These are phyloP conservation scores for Lasioglossum oenotherae DNA, from an alignment of 2,888 invertebrate species.

Conservation along the genomic window DNA sequence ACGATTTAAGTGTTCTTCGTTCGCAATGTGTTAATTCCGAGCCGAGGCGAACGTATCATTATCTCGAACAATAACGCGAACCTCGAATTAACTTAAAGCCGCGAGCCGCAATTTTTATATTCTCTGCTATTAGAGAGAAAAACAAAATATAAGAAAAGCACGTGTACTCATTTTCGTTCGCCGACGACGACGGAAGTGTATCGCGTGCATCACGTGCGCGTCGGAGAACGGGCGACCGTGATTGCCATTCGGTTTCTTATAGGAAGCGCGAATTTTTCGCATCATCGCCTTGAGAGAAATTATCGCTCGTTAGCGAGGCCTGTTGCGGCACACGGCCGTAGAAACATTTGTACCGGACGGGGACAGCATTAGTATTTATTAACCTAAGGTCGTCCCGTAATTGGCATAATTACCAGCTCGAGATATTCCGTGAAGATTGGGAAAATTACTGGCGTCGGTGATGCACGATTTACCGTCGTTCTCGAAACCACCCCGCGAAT, in stretches of 20 bases:
- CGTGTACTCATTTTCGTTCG: not conserved
- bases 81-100: not conserved
- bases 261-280: conserved; percentile 47
- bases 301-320: conserved; percentile 41
- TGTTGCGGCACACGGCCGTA: conserved; percentile 29
- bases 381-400: conserved; percentile 77
- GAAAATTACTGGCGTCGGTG: conserved; percentile 71
- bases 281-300: conserved; percentile 56
- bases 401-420: conserved; percentile 77
- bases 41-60: not conserved
- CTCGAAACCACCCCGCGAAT: not conserved
- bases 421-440: conserved; percentile 72
- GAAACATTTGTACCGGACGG: conserved; percentile 66
- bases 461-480: not conserved
- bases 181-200: not conserved
- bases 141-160: not conserved
- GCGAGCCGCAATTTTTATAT: not conserved
- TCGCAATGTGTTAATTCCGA: conserved; percentile 10
- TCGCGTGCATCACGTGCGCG: not conserved
- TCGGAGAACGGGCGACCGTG: not conserved
- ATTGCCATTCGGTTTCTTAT: conserved; percentile 10
- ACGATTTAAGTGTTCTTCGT: not conserved
- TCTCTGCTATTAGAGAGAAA: not conserved
- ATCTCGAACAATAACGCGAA: not conserved
- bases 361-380: conserved; percentile 76